These are phyloP conservation scores for Nothobranchius kuhntae DNA, from an alignment of 2,113 vertebrate genomes.

Conservation along the genomic window DNA sequence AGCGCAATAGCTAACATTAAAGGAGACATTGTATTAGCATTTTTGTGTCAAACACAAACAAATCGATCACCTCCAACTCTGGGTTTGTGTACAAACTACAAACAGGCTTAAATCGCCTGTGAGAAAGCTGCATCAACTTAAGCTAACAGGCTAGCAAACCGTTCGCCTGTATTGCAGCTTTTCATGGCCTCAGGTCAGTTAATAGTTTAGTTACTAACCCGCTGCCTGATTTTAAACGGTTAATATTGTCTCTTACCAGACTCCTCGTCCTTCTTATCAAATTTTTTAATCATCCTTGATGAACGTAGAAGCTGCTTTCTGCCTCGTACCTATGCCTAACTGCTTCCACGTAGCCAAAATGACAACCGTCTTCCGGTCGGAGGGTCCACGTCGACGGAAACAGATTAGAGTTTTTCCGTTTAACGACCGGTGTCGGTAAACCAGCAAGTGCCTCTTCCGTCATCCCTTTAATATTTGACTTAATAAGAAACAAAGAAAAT, in stretches of 20 bases:
- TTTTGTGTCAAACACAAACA: neutral
- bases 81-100: no score
- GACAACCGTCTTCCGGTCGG: slow-evolving; percentile 33
- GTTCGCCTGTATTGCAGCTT: slow-evolving; percentile 5
- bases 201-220: neutral
- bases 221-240: neutral
- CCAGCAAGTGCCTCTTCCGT: no score
- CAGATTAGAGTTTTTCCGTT: neutral
- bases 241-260: slow-evolving; percentile 57
- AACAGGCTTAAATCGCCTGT: no score
- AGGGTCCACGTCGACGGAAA: slow-evolving; percentile 66
- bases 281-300: slow-evolving; percentile 92
- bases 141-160: slow-evolving; percentile 27
- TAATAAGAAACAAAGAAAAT: no score
- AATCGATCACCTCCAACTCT: neutral
- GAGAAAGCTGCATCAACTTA: neutral
- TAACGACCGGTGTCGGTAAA: neutral
- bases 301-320: slow-evolving; percentile 25
- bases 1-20: no score
- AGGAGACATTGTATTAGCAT: no score
- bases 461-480: no score
- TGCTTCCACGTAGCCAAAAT: slow-evolving; percentile 73
- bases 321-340: slow-evolving; percentile 18
- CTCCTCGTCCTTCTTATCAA: slow-evolving; percentile 98
- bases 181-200: neutral